These are phyloP conservation scores for Polydesmus complanatus DNA, from an alignment of 2,888 invertebrate species.

Conservation along the genomic window DNA sequence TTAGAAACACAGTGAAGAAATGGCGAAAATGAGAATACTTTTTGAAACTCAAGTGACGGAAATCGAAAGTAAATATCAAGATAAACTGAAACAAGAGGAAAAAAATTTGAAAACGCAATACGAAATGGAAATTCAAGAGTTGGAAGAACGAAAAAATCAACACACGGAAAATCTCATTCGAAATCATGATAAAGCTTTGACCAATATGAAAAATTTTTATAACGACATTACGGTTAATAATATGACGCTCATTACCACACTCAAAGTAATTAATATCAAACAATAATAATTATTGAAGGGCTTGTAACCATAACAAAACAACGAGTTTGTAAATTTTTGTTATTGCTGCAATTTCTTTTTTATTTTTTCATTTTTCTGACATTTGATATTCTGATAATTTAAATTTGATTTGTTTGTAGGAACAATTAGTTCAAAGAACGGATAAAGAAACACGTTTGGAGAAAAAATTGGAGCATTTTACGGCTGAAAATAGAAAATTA, in stretches of 20 bases:
- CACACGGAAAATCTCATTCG: constrained; percentile 63
- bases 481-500: not conserved
- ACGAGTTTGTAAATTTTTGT: too few species aligned
- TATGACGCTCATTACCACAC: constrained; percentile 71
- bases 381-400: too few species aligned
- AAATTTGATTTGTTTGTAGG: not conserved
- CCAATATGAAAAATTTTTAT: constrained; percentile 85
- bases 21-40: constrained; percentile 44
- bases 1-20: constrained; percentile 38
- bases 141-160: constrained; percentile 79
- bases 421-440: not conserved
- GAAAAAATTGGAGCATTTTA: not conserved
- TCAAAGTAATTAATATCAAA: constrained; percentile 46
- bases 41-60: constrained; percentile 54
- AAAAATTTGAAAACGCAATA: constrained; percentile 50
- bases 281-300: not conserved
- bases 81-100: constrained; percentile 34
- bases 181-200: constrained; percentile 70
- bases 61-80: constrained; percentile 55
- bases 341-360: too few species aligned
- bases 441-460: not conserved
- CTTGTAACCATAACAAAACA: too few species aligned
- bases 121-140: constrained; percentile 44
- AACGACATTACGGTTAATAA: constrained; percentile 90
- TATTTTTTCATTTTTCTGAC: too few species aligned